Conservation (phyloP, 2,113 vertebrate genomes). For the Isichthys henryi region DNA sequence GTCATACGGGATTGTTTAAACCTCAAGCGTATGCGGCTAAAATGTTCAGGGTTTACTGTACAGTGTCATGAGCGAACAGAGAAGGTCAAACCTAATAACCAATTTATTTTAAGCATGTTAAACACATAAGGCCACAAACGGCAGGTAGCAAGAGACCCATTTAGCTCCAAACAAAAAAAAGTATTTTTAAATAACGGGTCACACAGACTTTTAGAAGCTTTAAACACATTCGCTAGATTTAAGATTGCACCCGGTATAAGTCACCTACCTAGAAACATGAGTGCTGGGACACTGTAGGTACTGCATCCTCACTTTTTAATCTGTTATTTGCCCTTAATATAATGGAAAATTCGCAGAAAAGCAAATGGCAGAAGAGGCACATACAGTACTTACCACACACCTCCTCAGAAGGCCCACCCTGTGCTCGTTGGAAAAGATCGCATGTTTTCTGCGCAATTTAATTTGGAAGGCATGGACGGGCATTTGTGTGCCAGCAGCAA, state of each 20-base stretch:
- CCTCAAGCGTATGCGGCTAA: neutral
- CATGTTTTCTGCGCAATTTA: neutral
- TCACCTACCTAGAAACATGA: neutral
- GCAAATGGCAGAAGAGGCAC: neutral
- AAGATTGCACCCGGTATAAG: neutral
- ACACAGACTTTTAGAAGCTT: neutral
- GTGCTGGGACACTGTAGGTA: neutral
- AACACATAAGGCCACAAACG: neutral
- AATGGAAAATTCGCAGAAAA: neutral
- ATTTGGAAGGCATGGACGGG: neutral
- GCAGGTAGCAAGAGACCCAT: neutral
- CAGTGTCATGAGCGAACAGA: neutral
- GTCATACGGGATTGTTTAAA: neutral
- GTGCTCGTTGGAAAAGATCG: neutral
- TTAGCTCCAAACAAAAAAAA: neutral
- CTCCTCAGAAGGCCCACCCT: neutral
- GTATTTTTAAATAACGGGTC: neutral
- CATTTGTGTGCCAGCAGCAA: neutral
- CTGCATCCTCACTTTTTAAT: neutral
- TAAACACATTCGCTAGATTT: neutral
- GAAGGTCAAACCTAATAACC: neutral
- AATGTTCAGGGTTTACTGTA: neutral
- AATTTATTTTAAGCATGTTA: neutral
- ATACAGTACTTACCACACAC: neutral
- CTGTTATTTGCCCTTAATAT: neutral